phyloP scores from a whole-genome alignment of 2,113 vertebrate genomes.

The Clupea harengus region DNA sequence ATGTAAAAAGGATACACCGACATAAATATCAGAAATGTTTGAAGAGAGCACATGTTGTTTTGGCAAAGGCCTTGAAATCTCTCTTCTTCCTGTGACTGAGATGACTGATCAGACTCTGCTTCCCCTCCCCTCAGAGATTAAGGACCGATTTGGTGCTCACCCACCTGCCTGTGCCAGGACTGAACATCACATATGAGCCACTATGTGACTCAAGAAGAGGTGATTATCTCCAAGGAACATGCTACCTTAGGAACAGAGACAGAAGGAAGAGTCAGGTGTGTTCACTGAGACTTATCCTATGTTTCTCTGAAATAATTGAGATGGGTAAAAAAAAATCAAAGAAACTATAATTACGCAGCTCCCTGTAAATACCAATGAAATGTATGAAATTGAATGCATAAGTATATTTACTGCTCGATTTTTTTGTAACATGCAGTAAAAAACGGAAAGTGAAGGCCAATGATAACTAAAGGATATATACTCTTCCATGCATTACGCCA shows the following conservation, averaged over 20 bases:
- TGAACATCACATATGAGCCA: background rate
- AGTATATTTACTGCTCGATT: no score
- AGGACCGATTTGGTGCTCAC: background rate
- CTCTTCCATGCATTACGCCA: background rate
- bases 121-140: background rate
- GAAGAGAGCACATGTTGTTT: no score
- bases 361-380: no score
- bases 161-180: background rate
- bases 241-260: background rate
- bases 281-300: background rate
- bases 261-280: background rate
- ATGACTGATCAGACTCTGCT: background rate
- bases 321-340: no score
- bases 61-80: background rate
- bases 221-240: background rate
- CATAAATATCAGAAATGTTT: background rate
- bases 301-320: no score
- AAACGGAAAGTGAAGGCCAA: no score
- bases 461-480: background rate
- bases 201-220: background rate
- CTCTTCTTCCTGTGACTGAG: no score
- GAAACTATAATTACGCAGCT: no score
- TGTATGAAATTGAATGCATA: no score
- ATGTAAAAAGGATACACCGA: background rate
- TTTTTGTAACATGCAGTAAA: no score